Evolutionary conservation across 2,888 invertebrate species (phyloP), one percentile per base, ranked within the genome.

Genomic region (Flabesymbios commensalis): DNA sequence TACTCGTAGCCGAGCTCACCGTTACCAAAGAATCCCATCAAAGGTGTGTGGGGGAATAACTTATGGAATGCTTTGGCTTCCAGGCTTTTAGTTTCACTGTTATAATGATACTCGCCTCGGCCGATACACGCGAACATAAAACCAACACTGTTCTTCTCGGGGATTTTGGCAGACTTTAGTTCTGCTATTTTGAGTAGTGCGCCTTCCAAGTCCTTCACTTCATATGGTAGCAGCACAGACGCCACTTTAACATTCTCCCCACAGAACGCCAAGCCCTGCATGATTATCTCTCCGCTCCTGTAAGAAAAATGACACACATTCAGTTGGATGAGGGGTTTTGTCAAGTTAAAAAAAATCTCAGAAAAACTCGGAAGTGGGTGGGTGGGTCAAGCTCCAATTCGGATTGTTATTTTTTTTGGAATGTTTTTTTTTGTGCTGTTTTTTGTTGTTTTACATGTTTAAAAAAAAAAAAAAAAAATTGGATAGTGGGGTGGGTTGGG

Each of bases 21-120:
- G 67, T 83, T 81, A 17, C 84, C 84, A 72, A 84, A 84, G 60
- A 84, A 77, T 1, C 85, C 85, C 57, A 84, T 65, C n/a, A 85
- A 64, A 0, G 84, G 84, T 2, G 82, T 81, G 4, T 74, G 74
- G 1, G 84, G 84, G 66, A 84, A 85, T 54, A 79, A 59, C 65
- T 78, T 79, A 22, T 74, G 71, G 69, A 85, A 85, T 1, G 77
- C 68, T 3, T 65, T 63, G 4, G 83, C 75, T 67, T 85, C 85
- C 1, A 84, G 79, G 69, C 82, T 81, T 4, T 65, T 52, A 14
- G 72, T 64, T 3, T 69, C 68, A 32, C 69, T 64, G 42, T 78
- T 76, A 63, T 74, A 70, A 1, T 69, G 64, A n/a, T n/a, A n/a
- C 19, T 64, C 54, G 2, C 84, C 84, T 28, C 84, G 73, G 0